Percentiles rank a stretch among this genome's conserved stretches.
These are phyloP conservation scores for Indicator maculatus DNA, from an alignment of 2,113 vertebrate species.

Conservation along the genomic window DNA sequence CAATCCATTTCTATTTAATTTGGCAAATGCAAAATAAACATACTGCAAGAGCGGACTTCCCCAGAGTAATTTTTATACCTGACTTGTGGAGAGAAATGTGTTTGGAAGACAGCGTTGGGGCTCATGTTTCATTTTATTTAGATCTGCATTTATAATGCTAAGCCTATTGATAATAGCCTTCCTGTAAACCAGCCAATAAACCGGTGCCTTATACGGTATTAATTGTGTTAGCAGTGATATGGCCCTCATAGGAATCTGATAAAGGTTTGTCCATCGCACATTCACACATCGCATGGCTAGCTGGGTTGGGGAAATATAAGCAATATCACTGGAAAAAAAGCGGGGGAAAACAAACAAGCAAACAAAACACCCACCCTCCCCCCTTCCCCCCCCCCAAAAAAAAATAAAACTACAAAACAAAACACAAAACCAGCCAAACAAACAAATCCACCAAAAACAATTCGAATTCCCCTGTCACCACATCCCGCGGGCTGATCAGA, in stretches of 20 bases:
- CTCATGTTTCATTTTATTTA: slow-evolving; percentile 64
- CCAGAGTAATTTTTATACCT: slow-evolving; percentile 57
- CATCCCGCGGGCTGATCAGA: background rate
- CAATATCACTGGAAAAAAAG: background rate
- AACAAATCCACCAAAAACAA: background rate
- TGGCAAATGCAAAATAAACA: slow-evolving; percentile 66
- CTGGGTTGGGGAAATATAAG: background rate
- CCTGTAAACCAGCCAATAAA: slow-evolving; percentile 60
- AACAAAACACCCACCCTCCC: too few species aligned
- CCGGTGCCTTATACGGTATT: slow-evolving; percentile 51
- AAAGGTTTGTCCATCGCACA: slow-evolving; percentile 47
- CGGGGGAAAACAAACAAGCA: background rate
- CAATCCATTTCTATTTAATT: slow-evolving; percentile 61
- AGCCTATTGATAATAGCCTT: slow-evolving; percentile 64
- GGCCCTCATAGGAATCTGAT: slow-evolving; percentile 63
- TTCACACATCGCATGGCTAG: slow-evolving; percentile 48
- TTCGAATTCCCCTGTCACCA: background rate
- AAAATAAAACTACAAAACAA: too few species aligned
- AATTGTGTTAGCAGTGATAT: slow-evolving; percentile 60
- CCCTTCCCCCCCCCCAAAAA: too few species aligned
- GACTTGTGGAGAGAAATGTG: slow-evolving; percentile 23
- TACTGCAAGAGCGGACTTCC: slow-evolving; percentile 41
- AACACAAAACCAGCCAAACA: background rate
- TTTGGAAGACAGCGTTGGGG: slow-evolving; percentile 21
- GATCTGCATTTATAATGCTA: slow-evolving; percentile 63